Base-by-base conservation (phyloP, 2,113 vertebrate species). In the Riparia riparia region DNA sequence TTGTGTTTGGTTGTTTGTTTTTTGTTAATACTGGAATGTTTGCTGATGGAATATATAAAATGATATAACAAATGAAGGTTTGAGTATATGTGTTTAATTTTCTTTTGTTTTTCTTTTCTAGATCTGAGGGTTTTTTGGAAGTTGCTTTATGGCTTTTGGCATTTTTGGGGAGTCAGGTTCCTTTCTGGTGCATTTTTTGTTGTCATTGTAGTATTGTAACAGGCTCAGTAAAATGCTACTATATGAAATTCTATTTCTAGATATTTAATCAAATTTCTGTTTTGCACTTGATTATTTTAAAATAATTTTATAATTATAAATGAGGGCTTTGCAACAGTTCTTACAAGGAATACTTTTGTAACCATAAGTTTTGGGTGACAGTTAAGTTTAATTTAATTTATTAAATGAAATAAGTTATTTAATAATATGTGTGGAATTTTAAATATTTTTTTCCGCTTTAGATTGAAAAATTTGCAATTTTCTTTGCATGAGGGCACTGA, bases 121-220 rank as follows among this genome's bases (percentile, higher is more conserved):
- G 10, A 10, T 54, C 10, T 28, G 14, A 2, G 26, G 11, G 4
- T 7, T 17, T 51, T 72, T 45, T 28, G 3, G 21, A 73, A 17
- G 4, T 31, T 56, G 4, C 2, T 77, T 85, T 82, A 45, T 24
- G 2, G 7, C 2, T 60, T 39, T 22, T 34, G 5, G 0, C 10
- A 25, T 24, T 29, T 29, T 37, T 14, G 1, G 4, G 9, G 1
- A 3, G 9, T 22, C 31, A 7, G 2, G 1, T 10, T 42, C 14
- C 7, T 42, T 49, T 49, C 10, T 9, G 5, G 15, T n/a, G 7
- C 6, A 22, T 44, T 72, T 71, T 34, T 61, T 76, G 1, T 41
- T 66, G 2, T 29, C 66, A 3, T 39, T 66, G 2, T n/a, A 57
- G 8, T 4, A 32, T 39, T 64, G 25, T n/a, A 50, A 58, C 7